phyloP scores from a whole-genome alignment of 2,113 vertebrate species.

The Ailurus styani region DNA sequence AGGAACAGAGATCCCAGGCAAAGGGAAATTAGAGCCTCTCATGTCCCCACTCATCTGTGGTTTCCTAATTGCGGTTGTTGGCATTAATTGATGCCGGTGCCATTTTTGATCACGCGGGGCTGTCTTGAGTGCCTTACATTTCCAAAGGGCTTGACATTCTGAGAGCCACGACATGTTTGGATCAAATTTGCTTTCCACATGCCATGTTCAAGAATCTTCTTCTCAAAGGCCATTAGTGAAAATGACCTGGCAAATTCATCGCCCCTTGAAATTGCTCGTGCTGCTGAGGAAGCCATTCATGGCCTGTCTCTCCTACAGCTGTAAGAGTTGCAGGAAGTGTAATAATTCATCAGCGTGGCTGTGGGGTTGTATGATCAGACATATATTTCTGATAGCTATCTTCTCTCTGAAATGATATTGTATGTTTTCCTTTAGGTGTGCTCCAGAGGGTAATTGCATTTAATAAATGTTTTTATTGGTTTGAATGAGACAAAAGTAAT shows the following conservation, averaged over 20 bases:
- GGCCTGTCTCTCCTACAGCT: neutral
- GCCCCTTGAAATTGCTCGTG: neutral
- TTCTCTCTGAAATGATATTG: neutral
- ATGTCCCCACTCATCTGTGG: constrained; percentile 53
- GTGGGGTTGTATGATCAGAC: neutral
- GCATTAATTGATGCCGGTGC: constrained; percentile 64
- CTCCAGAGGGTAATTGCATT: neutral
- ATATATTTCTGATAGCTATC: neutral
- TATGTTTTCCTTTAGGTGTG: neutral
- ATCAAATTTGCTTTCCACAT: constrained; percentile 67
- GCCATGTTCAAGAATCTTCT: constrained; percentile 53
- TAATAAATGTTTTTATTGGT: neutral
- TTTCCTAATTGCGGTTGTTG: constrained; percentile 67
- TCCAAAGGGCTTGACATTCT: constrained; percentile 67
- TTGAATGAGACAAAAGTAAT: constrained; percentile 44
- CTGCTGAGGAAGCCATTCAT: neutral
- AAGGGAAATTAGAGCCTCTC: constrained; percentile 60
- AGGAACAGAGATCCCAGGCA: constrained; percentile 61
- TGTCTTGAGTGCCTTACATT: constrained; percentile 45
- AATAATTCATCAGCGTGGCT: neutral
- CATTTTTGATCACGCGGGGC: constrained; percentile 65
- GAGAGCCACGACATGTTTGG: constrained; percentile 59
- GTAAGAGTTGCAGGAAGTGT: neutral
- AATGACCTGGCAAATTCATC: constrained; percentile 33
- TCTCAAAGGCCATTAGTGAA: constrained; percentile 37